These are phyloP conservation scores for Orientallactaga bullata DNA, from an alignment of 2,113 vertebrate genomes.

Conservation along the genomic window DNA sequence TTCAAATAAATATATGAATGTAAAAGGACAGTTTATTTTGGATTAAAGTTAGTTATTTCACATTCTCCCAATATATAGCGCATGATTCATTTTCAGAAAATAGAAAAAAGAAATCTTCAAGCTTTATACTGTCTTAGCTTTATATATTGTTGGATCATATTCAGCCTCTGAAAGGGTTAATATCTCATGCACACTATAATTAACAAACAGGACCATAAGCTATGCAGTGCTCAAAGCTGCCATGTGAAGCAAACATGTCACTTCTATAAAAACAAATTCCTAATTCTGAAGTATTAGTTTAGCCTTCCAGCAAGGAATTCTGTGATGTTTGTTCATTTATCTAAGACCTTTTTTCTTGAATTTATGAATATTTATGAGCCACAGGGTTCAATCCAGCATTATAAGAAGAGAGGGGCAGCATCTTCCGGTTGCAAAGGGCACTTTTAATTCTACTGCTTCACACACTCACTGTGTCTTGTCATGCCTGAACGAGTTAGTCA, in stretches of 20 bases:
- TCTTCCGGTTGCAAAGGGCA: slow-evolving; percentile 63
- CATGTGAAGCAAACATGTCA: slow-evolving; percentile 53
- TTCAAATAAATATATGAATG: slow-evolving; percentile 40
- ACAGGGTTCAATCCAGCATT: slow-evolving; percentile 51
- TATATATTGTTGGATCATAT: background rate
- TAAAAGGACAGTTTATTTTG: slow-evolving; percentile 3
- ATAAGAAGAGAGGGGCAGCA: slow-evolving; percentile 53
- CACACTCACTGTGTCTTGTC: slow-evolving; percentile 67
- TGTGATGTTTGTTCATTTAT: slow-evolving; percentile 66
- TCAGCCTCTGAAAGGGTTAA: slow-evolving; percentile 53
- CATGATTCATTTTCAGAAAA: slow-evolving; percentile 48
- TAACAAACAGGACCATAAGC: slow-evolving; percentile 49
- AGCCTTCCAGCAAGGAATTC: slow-evolving; percentile 52
- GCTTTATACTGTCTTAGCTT: background rate
- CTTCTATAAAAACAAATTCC: slow-evolving; percentile 68
- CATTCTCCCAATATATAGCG: background rate
- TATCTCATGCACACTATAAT: slow-evolving; percentile 23
- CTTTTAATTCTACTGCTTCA: slow-evolving; percentile 48
- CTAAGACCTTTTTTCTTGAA: slow-evolving; percentile 53
- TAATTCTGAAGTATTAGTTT: slow-evolving; percentile 49
- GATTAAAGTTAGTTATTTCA: slow-evolving; percentile 33
- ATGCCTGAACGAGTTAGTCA: slow-evolving; percentile 66
- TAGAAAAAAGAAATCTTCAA: slow-evolving; percentile 5
- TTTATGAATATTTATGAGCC: slow-evolving; percentile 77
- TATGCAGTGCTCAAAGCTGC: slow-evolving; percentile 25